A percentile compares a stretch with the other conserved stretches of the same genome.
Conservation (phyloP, 2,797 vertebrate genomes). For the Gymnocypris eckloni region DNA sequence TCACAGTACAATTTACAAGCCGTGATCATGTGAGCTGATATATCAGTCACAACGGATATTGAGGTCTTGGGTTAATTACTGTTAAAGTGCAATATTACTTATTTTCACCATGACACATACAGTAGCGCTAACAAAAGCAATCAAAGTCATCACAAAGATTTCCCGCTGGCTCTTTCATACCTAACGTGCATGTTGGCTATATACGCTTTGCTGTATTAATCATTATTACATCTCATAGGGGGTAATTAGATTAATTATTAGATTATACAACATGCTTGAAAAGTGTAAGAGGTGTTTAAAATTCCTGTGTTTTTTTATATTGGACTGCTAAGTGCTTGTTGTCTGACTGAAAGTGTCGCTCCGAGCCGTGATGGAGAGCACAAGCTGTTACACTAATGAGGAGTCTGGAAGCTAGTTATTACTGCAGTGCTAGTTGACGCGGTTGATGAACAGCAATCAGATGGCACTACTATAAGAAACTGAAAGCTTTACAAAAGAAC, state of each 20-base stretch:
- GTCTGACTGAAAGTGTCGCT: conserved; percentile 13
- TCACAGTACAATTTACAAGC: not conserved
- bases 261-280: conserved; percentile 1
- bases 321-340: conserved; percentile 10
- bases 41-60: not conserved
- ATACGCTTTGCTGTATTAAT: not conserved
- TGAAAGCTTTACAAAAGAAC: not conserved
- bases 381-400: conserved; percentile 40
- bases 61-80: conserved; percentile 1
- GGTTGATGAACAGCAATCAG: conserved; percentile 1
- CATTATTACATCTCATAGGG: conserved; percentile 4
- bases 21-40: not conserved
- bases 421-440: conserved; percentile 9
- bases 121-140: not conserved
- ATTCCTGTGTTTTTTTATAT: conserved; percentile 2
- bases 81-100: not conserved
- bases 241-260: conserved; percentile 10
- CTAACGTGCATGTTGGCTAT: not conserved
- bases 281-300: conserved; percentile 9
- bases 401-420: conserved; percentile 35
- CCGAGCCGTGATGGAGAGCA: conserved; percentile 6
- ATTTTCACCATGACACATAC: not conserved
- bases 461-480: conserved; percentile 36
- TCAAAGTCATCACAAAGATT: not conserved
- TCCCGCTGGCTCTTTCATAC: not conserved